These are phyloP conservation scores for Catamblyrhynchus diadema DNA, from an alignment of 2,797 vertebrate species.

Conservation along the genomic window DNA sequence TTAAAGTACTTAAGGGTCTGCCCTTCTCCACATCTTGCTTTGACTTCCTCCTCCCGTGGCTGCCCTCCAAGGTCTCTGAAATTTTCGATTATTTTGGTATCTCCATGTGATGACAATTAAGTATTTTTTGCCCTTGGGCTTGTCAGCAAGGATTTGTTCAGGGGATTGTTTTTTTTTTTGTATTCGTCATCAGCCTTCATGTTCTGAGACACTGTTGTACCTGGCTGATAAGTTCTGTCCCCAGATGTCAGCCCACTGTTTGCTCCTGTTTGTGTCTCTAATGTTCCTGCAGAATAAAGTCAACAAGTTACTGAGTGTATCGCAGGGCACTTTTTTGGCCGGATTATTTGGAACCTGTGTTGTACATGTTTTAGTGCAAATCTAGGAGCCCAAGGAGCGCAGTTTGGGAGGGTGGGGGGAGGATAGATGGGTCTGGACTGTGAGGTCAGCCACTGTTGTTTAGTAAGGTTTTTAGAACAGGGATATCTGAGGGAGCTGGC, in stretches of 20 bases:
- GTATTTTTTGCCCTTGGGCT: background rate
- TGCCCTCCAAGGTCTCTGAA: slow-evolving; percentile 19
- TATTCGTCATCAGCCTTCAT: background rate
- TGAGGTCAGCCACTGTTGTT: background rate
- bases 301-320: background rate
- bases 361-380: background rate
- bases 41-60: slow-evolving; percentile 1
- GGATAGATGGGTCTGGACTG: background rate
- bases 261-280: background rate
- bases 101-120: background rate
- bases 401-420: background rate
- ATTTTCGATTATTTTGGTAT: slow-evolving; percentile 39
- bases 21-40: background rate
- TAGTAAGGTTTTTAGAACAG: background rate
- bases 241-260: background rate
- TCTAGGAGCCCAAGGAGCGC: background rate
- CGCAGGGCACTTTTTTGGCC: background rate
- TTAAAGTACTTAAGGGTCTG: background rate
- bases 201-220: background rate
- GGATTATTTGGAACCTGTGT: background rate
- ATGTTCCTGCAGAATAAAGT: background rate
- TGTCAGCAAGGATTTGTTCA: slow-evolving; percentile 4
- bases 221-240: background rate
- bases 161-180: background rate
- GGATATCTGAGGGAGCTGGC: background rate